Evolutionary conservation across 2,888 invertebrate species (phyloP).

Genomic region (Ceramica pisi): DNA sequence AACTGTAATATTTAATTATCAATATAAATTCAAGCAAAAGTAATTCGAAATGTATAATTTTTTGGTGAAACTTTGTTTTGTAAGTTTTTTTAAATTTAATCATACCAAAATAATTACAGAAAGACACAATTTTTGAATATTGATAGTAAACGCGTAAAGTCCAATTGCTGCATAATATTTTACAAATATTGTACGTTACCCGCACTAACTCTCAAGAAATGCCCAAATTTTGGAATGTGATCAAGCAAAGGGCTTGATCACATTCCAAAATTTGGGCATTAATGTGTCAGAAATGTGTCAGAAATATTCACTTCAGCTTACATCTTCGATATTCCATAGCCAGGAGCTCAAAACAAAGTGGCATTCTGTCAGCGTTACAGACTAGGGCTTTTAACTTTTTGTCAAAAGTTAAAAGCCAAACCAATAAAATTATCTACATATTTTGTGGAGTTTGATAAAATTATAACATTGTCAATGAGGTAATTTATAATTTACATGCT

Average conservation of each 20-base stretch:
- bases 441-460: too few relatives aligned
- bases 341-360: background rate
- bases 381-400: too few relatives aligned
- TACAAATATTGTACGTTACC: background rate
- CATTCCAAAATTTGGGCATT: too few relatives aligned
- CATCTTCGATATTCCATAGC: background rate
- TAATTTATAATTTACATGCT: too few relatives aligned
- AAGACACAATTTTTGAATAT: too few relatives aligned
- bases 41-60: conserved; percentile 9
- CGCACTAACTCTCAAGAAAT: background rate
- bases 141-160: background rate
- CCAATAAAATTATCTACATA: too few relatives aligned
- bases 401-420: background rate
- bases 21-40: background rate
- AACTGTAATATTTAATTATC: background rate
- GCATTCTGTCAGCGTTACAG: background rate
- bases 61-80: conserved; percentile 14
- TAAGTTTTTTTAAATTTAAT: conserved; percentile 16
- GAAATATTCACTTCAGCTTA: too few relatives aligned
- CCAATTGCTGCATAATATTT: background rate
- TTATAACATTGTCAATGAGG: too few relatives aligned
- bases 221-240: background rate
- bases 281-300: background rate
- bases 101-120: too few relatives aligned
- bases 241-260: too few relatives aligned